Evolutionary conservation across 2,888 invertebrate species (phyloP).

Genomic region (Cremastinae sp.): DNA sequence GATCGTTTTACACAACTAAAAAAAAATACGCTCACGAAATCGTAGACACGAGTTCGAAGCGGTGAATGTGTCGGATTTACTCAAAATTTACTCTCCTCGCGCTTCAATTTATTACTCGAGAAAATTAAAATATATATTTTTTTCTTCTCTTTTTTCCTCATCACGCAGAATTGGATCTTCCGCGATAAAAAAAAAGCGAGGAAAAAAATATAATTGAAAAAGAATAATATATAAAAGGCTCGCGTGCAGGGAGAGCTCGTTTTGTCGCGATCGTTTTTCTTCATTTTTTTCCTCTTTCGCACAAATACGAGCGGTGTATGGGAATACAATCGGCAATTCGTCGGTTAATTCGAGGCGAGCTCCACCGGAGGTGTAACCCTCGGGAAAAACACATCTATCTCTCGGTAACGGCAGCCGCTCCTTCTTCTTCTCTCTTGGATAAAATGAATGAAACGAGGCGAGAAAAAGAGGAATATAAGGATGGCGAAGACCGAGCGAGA

Average conservation of each 20-base stretch:
- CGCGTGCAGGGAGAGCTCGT: neutral
- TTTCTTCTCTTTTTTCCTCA: too few species aligned
- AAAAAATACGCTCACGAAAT: too few species aligned
- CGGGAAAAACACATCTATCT: conserved; percentile 49
- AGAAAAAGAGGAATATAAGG: conserved; percentile 52
- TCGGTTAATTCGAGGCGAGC: conserved; percentile 41
- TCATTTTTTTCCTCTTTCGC: conserved; percentile 1
- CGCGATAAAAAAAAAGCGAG: too few species aligned
- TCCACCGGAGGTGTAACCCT: conserved; percentile 24
- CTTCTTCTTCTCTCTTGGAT: conserved; percentile 36
- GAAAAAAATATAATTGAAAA: too few species aligned
- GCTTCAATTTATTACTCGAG: too few species aligned
- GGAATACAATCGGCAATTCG: conserved; percentile 43
- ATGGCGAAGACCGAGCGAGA: conserved; percentile 64
- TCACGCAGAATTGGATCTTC: too few species aligned
- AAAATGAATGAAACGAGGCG: conserved; percentile 59
- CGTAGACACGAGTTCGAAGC: too few species aligned
- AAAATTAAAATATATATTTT: too few species aligned
- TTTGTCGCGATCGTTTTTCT: neutral
- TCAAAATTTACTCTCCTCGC: too few species aligned
- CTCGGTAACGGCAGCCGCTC: neutral
- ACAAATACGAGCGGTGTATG: conserved; percentile 25
- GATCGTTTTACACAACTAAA: conserved; percentile 27
- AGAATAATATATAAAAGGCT: neutral
- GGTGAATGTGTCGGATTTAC: too few species aligned